Percentiles rank a stretch among this genome's conserved stretches.
Evolutionary conservation across 2,113 vertebrate genomes (phyloP).

Genomic region (Rissa tridactyla): DNA sequence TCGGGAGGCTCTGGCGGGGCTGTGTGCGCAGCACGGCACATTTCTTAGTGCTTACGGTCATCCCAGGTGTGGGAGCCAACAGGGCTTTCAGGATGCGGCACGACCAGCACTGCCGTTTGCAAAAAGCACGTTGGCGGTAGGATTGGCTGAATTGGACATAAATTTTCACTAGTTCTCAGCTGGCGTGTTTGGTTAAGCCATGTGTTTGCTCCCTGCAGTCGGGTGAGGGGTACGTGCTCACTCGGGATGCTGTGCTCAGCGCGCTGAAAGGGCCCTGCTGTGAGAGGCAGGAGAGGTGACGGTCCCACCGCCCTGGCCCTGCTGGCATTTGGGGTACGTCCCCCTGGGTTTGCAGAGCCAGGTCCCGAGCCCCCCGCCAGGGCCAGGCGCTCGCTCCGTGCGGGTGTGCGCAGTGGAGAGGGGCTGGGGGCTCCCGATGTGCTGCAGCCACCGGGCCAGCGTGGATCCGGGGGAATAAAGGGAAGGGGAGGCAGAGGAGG

Average conservation of each 20-base stretch:
- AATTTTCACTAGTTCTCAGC: not conserved
- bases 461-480: not conserved
- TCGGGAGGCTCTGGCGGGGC: not conserved
- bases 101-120: rapidly evolving
- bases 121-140: not conserved
- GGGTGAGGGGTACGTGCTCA: not conserved
- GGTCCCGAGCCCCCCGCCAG: not conserved
- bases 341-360: not conserved
- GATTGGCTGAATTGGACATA: not conserved
- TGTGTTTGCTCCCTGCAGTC: not conserved
- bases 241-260: not conserved
- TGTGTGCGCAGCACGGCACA: no score
- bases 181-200: no score
- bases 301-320: no score
- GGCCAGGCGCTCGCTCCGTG: no score
- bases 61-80: not conserved
- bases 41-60: not conserved
- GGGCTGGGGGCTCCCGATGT: not conserved
- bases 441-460: not conserved
- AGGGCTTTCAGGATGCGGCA: not conserved
- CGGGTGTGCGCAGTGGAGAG: not conserved
- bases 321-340: not conserved
- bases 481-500: not conserved
- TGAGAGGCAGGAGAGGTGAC: no score
- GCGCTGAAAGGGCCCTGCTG: not conserved